Evolutionary conservation across 1,140 invertebrate species (phyloP), one percentile per base, ranked within the genome.

Genomic region (Drosophila equinoxialis): DNA sequence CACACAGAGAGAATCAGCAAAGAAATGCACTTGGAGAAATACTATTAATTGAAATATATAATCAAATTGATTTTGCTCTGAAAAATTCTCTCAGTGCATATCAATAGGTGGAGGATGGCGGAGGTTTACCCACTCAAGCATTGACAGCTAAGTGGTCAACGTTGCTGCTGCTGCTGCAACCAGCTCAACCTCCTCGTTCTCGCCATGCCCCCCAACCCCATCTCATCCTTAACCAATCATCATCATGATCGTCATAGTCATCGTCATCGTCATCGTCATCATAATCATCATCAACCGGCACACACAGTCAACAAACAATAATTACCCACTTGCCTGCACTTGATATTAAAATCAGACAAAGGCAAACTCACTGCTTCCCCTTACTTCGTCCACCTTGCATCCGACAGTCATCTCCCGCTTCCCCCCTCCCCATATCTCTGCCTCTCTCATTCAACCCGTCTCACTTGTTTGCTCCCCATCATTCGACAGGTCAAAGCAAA

Each of bases 311-410:
- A 87, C 83, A 87, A 59, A 75, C 83, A 87, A 87, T 87, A 87
- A 87, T 89, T 89, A 89, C 84, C 84, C 84, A 89, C 84, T 87
- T 87, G 83, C 84, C 84, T 89, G 83, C 83, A 87, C 83, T 89
- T 89, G 84, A 89, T 89, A 89, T 89, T 89, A 89, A 89, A 89
- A 89, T 89, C 84, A 89, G 84, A 81, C 85, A 89, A 89, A 90
- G 77, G 68, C 45, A 80, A 69, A 67, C 60, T 67, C 74, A 60
- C 45, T 39, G 37, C 11, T 13, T 39, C 37, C 11, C 30, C 30
- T 30, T 30, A 30, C 30, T 61, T 41, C 17, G 13, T 11, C 30
- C 14, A 17, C 45, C 45, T 30, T 30, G 30, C 30, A 30, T 30
- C 30, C 30, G 30, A 30, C 30, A 30, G 14, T 8, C 14, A 7